Conservation (phyloP, 2,888 invertebrate genomes). For the Deilephila porcellus region DNA sequence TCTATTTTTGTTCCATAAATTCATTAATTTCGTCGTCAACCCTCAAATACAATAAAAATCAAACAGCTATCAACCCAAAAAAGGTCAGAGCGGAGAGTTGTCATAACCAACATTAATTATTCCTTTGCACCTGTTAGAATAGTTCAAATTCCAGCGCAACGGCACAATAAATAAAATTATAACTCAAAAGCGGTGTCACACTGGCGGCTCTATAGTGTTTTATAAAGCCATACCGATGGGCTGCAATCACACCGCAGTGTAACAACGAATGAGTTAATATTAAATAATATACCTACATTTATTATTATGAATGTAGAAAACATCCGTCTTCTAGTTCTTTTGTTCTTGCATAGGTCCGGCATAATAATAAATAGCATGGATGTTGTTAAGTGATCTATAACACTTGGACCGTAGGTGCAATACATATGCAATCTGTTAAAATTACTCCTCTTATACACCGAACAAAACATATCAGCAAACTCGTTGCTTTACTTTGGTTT, state of each 20-base stretch:
- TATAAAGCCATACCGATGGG: constrained; percentile 23
- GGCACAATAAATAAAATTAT: constrained; percentile 38
- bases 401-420: too few relatives aligned
- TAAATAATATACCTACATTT: too few relatives aligned
- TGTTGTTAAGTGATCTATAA: too few relatives aligned
- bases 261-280: not conserved
- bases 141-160: constrained; percentile 27
- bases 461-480: too few relatives aligned
- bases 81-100: not conserved
- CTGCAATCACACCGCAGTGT: constrained; percentile 26
- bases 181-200: constrained; percentile 36
- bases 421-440: too few relatives aligned
- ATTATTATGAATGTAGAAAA: too few relatives aligned
- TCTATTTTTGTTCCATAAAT: not conserved
- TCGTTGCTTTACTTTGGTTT: too few relatives aligned
- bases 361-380: too few relatives aligned
- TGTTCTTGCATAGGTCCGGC: too few relatives aligned
- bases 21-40: not conserved
- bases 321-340: too few relatives aligned
- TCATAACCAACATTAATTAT: constrained; percentile 26
- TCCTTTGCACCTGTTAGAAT: constrained; percentile 30
- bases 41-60: not conserved
- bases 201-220: constrained; percentile 39
- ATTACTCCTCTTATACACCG: too few relatives aligned
- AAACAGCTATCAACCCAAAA: not conserved